These are phyloP conservation scores for Zhengitettix transpicula DNA, from an alignment of 2,888 invertebrate species.

Conservation along the genomic window DNA sequence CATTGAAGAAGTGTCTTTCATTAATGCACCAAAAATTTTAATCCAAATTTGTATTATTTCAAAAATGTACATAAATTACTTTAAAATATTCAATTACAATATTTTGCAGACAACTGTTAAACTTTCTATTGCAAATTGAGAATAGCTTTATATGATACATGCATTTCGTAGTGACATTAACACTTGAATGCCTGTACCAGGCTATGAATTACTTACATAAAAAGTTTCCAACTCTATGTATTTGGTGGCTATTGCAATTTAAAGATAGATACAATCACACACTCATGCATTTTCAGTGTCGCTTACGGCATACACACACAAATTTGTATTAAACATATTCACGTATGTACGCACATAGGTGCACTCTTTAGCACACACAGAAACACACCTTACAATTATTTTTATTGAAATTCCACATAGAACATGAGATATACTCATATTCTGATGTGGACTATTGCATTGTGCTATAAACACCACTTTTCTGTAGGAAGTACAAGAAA, in stretches of 20 bases:
- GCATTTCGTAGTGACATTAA: conserved; percentile 1
- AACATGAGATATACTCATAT: not conserved
- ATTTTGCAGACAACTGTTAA: not conserved
- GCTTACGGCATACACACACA: not conserved
- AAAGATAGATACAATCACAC: not conserved
- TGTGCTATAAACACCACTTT: not conserved
- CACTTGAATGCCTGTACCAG: conserved; percentile 3
- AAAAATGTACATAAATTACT: not conserved
- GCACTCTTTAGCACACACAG: too few relatives aligned
- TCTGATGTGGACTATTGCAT: conserved; percentile 2
- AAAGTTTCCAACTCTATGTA: conserved; percentile 13
- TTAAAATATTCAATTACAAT: not conserved
- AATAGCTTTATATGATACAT: conserved; percentile 2
- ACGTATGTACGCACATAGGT: not conserved
- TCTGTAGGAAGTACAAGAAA: not conserved
- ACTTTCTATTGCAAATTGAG: conserved; percentile 1
- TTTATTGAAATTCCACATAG: not conserved
- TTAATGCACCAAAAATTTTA: not conserved
- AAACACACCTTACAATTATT: not conserved
- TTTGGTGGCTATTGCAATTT: conserved; percentile 4
- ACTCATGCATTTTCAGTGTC: not conserved
- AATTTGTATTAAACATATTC: not conserved
- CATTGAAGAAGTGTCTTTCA: not conserved
- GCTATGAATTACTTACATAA: conserved; percentile 9
- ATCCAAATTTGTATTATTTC: not conserved